Percentiles rank a stretch among this genome's conserved stretches.
phyloP scores from a whole-genome alignment of 2,113 vertebrate species.

The Glareola pratincola region DNA sequence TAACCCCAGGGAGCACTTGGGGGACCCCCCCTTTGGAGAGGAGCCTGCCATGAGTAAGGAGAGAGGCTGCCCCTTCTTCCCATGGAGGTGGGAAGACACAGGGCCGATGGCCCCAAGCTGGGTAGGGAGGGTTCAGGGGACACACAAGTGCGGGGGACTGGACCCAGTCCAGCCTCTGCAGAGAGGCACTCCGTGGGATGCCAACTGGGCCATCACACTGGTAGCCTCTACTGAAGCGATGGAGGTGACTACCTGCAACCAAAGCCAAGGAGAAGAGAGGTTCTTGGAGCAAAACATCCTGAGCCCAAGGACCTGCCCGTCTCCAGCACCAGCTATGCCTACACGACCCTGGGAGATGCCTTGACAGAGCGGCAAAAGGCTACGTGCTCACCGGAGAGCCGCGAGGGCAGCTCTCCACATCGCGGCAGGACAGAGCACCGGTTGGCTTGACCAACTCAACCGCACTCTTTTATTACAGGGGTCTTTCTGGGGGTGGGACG shows the following conservation, averaged over 20 bases:
- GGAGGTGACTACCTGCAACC: not conserved
- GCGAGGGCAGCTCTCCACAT: not conserved
- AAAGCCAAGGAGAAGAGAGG: not conserved
- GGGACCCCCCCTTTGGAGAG: too few relatives aligned
- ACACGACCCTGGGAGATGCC: not conserved
- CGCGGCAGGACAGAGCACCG: not conserved
- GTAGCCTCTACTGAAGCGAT: not conserved
- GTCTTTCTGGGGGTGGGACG: not conserved
- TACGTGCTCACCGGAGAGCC: fast-evolving
- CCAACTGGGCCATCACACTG: not conserved
- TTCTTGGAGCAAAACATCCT: not conserved
- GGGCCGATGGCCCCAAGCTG: fast-evolving
- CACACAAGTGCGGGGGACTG: not conserved
- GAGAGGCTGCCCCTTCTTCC: not conserved
- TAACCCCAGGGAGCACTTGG: fast-evolving
- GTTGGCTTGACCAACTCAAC: too few relatives aligned
- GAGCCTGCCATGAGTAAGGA: not conserved
- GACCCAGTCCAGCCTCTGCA: not conserved
- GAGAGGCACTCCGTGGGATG: not conserved
- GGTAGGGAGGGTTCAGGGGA: not conserved
- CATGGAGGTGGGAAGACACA: not conserved
- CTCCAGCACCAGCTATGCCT: not conserved
- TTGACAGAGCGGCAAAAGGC: fast-evolving
- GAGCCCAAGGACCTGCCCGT: fast-evolving
- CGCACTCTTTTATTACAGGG: fast-evolving